Evolutionary conservation across 53 echinoderm and acorn worm genomes (phyloP), one percentile per base, ranked within the genome.

Genomic region (Arbacia lixula): DNA sequence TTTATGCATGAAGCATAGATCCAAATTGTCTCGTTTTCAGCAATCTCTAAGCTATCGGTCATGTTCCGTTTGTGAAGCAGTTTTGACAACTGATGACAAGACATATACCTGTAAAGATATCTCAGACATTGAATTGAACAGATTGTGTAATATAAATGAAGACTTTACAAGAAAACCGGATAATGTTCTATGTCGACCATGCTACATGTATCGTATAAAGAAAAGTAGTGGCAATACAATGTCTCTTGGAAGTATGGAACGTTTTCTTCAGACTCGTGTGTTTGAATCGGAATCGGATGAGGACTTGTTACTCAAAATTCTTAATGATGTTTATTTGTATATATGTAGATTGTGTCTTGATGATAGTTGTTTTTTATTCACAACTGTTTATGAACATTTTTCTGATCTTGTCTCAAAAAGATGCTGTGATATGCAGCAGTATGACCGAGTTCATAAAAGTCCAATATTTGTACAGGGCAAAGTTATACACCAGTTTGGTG

Each of bases 11-110:
- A 64, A 64, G 19, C 65, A 64, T 64, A 31, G 65, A 64, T 64
- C 33, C 8, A 9, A 64, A 30, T 64, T 64, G 65, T 64, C 65
- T 29, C 65, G 34, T 64, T 64, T 29, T 64, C 8, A 64, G 65
- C 65, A 64, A 64, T 58, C 22, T 58, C 58, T 6, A 58, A 58
- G n/a, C 58, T 58, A n/a, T n/a, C n/a, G n/a, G n/a, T n/a, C n/a
- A n/a, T 71, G 71, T 71, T 71, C 71, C 21, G 71, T 71, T 43
- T 71, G 71, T 24, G 71, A 71, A 71, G 71, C 21, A 25, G 6
- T 25, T 8, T 14, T 71, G 3, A 71, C 22, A 12, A 8, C 46
- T 39, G 46, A 71, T 43, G 34, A 40, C 5, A 71, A 71, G 9
- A 71, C 22, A 71, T 71, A 71, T 42, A 17, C 49, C 21, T 71